Evolutionary conservation across 37 sponge, comb jelly and placozoan genomes (phyloP).

Genomic region (Beroe forskalii): DNA sequence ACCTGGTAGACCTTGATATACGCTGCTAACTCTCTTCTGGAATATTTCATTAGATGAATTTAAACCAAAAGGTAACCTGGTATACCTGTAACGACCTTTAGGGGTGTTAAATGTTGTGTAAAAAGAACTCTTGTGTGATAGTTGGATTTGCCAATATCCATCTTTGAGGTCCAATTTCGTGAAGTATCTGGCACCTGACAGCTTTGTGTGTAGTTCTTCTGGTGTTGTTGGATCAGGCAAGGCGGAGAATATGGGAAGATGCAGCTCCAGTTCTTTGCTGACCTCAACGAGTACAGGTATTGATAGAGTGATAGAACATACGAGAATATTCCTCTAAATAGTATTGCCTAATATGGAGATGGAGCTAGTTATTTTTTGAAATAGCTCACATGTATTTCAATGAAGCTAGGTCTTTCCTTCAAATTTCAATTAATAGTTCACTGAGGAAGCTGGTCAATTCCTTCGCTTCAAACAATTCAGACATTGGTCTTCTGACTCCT

Average conservation of each 20-base stretch:
- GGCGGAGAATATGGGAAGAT: conserved; percentile 42
- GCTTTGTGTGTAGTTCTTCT: too few relatives aligned
- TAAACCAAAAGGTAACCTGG: conserved; percentile 71
- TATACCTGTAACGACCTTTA: conserved; percentile 69
- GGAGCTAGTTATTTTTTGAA: too few relatives aligned
- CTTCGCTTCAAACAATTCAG: too few relatives aligned
- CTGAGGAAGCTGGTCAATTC: too few relatives aligned
- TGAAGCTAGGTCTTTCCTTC: background rate
- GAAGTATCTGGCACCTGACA: too few relatives aligned
- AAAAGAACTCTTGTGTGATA: too few relatives aligned
- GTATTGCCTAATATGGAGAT: background rate
- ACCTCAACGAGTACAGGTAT: conserved; percentile 10
- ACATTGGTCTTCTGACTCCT: background rate
- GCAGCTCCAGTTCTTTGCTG: conserved; percentile 28
- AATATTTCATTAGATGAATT: conserved; percentile 74
- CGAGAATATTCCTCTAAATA: background rate
- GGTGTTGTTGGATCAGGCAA: too few relatives aligned
- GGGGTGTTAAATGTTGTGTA: conserved; percentile 75
- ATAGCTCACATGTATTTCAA: too few relatives aligned
- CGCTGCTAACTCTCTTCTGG: conserved; percentile 69
- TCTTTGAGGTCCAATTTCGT: too few relatives aligned
- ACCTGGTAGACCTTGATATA: conserved; percentile 60
- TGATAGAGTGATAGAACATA: background rate
- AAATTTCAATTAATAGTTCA: background rate
- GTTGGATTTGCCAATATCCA: too few relatives aligned